Conservation (phyloP, 2,888 invertebrate species). For the Prosopocoilus inquinatus region DNA sequence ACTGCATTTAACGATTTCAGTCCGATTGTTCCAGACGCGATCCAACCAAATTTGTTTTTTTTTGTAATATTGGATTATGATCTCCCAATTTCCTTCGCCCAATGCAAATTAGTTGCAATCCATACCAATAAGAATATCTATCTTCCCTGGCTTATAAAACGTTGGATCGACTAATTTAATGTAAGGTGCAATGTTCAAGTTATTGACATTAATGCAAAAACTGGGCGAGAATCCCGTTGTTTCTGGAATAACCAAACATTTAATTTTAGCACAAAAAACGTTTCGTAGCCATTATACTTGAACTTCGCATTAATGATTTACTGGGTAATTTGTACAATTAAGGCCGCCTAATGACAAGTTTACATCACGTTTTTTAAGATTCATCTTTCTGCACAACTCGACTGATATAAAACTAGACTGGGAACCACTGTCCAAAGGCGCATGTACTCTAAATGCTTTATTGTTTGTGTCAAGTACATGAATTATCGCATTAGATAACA, state of each 20-base stretch:
- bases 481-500: conserved; percentile 20
- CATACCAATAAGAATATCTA: neutral
- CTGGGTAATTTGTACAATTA: conserved; percentile 4
- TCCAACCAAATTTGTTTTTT: too few relatives aligned
- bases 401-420: conserved; percentile 19
- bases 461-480: conserved; percentile 1
- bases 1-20: too few relatives aligned
- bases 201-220: neutral
- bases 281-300: conserved; percentile 13
- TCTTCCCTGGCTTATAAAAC: neutral
- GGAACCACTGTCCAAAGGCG: conserved; percentile 21
- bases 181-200: conserved; percentile 7
- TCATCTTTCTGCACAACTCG: conserved; percentile 6
- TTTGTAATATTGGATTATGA: too few relatives aligned
- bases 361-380: conserved; percentile 3
- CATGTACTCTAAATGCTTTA: conserved; percentile 5
- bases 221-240: conserved; percentile 14
- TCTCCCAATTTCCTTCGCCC: too few relatives aligned
- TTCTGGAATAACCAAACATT: conserved; percentile 13
- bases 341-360: conserved; percentile 18
- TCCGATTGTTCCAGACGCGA: too few relatives aligned
- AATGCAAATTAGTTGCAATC: too few relatives aligned
- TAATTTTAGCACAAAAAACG: conserved; percentile 10
- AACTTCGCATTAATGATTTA: conserved; percentile 6
- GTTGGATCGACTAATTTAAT: too few relatives aligned